Evolutionary conservation across 2,797 vertebrate genomes (phyloP), one percentile per base, ranked within the genome.

Genomic region (Salmo trutta): DNA sequence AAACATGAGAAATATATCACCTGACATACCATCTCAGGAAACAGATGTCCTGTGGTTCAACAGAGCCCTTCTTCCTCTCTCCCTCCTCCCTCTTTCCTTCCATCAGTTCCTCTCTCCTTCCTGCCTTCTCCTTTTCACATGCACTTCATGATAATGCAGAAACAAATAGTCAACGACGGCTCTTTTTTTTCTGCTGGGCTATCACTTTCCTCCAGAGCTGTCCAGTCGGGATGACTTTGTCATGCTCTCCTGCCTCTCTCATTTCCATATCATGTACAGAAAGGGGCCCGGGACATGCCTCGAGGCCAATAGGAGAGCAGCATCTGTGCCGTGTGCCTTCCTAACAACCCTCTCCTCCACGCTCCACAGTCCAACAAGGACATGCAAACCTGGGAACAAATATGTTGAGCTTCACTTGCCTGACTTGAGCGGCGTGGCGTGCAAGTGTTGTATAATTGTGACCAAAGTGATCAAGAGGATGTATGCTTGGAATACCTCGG

Each of bases 1-100:
- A 31, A n/a, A 64, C 71, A 59, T 31, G 27, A 75, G 59, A 51
- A 54, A 59, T 27, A 14, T 41, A 52, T 76, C 53, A 65, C 31
- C 41, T 51, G 65, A 31, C 47, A 79, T 31, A 33, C 27, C 65
- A 56, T n/a, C 51, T 68, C 73, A 77, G 73, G 80, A 80, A 79
- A 73, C 83, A 82, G 74, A 80, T 78, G 71, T 65, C 73, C 31
- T 64, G 73, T 14, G 62, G 59, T 36, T 64, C 73, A 64, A 51
- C 33, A 47, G 27, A 21, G 59, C 24, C 36, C 33, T 71, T 19
- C 17, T 71, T 19, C 24, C 27, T 56, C 14, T 17, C 29, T 17
- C 41, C 70, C 56, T 65, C 33, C 67, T 71, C 71, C 68, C 75
- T 54, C 51, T 31, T 77, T n/a, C 54, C 73, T 68, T 68, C 71